Base-by-base conservation (phyloP, 2,797 vertebrate genomes). In the Sandelia bainsii region DNA sequence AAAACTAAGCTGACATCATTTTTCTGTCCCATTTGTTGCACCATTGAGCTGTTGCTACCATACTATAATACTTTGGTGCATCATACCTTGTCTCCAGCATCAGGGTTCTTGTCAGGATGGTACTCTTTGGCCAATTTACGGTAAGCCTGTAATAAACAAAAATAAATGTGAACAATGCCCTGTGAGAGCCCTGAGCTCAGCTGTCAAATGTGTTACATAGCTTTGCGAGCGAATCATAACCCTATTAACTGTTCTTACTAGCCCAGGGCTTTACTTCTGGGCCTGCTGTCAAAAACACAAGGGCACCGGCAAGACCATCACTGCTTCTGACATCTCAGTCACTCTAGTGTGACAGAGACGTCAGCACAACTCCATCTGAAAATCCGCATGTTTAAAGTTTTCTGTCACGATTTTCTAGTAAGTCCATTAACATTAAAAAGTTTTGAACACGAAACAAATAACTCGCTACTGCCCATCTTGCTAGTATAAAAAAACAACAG, bases 91-190 rank as follows among this genome's bases (percentile, higher is more conserved):
- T 99, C 97, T 67, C 97, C 97, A 53, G 97, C 97, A 86, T 98
- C 98, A 69, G 97, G 97, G 88, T 99, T 99, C 91, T 98, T 99
- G 93, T 99, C 97, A 71, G 97, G 97, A 67, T 99, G 97, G 80
- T 98, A 99, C 53, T 99, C 97, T 93, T 99, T 99, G 79, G 97
- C 97, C 92, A 98, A 79, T 83, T 98, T 98, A 60, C 96, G 96
- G 87, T 98, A 98, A 17, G 97, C 96, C 97, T 99, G 87, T 12
- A 92, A 87, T 51, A 68, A 76, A 83, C 1, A 6, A 64, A 57
- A 46, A 75, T n/a, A 34, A 44, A n/a, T 3, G 12, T 68, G 5
- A 81, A 58, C 1, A 73, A 70, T 58, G 8, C 32, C 46, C 22
- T 62, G 23, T 32, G 6, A 39, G n/a, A 3, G 1, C 7, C 9